phyloP scores from a whole-genome alignment of 1,140 invertebrate species.

The Thaumatotibia leucotreta region DNA sequence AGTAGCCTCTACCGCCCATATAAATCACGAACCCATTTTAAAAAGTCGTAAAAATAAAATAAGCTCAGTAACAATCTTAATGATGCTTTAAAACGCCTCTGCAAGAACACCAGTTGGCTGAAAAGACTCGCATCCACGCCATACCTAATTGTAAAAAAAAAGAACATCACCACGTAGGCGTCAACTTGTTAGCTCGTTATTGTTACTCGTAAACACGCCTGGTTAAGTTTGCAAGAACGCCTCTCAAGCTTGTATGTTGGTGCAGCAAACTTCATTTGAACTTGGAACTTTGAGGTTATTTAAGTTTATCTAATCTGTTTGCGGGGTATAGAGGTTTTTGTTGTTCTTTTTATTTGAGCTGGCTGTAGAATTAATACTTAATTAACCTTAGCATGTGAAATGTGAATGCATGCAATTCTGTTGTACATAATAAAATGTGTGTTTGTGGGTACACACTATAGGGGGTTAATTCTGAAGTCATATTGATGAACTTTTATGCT shows the following conservation, averaged over 20 bases:
- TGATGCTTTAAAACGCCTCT: background rate
- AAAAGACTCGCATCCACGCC: too few species aligned
- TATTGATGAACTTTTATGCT: too few species aligned
- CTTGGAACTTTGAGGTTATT: background rate
- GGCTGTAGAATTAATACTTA: background rate
- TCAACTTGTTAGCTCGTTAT: conserved; percentile 5
- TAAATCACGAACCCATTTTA: background rate
- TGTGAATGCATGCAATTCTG: too few species aligned
- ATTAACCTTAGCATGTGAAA: background rate
- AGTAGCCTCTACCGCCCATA: background rate
- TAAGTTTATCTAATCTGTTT: background rate
- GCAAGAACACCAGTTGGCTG: background rate
- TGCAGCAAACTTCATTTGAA: background rate
- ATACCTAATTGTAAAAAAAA: too few species aligned
- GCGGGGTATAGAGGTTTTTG: background rate
- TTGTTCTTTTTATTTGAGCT: background rate
- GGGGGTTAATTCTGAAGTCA: too few species aligned
- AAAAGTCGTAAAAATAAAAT: background rate
- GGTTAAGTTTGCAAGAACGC: background rate
- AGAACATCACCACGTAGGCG: conserved; percentile 1
- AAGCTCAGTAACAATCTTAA: background rate
- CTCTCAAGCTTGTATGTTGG: background rate
- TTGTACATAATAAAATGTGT: too few species aligned
- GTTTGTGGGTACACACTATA: too few species aligned
- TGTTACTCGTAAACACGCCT: background rate